These are phyloP conservation scores for Lycaon pictus DNA, from an alignment of 2,113 vertebrate genomes.

Conservation along the genomic window DNA sequence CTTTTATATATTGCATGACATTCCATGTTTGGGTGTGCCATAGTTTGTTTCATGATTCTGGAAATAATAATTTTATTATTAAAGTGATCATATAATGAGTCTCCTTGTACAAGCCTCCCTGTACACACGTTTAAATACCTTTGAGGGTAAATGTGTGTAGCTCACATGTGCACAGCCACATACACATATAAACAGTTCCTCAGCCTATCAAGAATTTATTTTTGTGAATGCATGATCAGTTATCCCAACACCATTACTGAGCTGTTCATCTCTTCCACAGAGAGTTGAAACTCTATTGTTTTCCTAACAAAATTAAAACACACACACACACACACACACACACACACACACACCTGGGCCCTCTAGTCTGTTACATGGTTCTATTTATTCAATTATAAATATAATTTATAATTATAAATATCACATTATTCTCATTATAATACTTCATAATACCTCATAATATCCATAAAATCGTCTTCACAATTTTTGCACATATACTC, in stretches of 20 bases:
- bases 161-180: background rate
- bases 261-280: background rate
- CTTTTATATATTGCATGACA: background rate
- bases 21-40: background rate
- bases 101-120: background rate
- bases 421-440: background rate
- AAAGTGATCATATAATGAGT: constrained; percentile 29
- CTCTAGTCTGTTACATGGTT: background rate
- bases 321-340: too few species aligned
- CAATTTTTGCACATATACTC: background rate
- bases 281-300: background rate
- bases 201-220: background rate
- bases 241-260: background rate
- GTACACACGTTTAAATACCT: background rate
- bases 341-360: background rate
- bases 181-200: background rate
- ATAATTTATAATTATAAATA: too few species aligned
- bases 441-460: background rate
- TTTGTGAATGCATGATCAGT: background rate
- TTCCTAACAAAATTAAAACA: background rate
- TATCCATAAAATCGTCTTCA: background rate
- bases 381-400: background rate
- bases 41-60: background rate
- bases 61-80: background rate
- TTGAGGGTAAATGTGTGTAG: background rate